A percentile compares a stretch with the other conserved stretches of the same genome.
Evolutionary conservation across 2,797 vertebrate genomes (phyloP).

Genomic region (Muraenolepis orangiensis): DNA sequence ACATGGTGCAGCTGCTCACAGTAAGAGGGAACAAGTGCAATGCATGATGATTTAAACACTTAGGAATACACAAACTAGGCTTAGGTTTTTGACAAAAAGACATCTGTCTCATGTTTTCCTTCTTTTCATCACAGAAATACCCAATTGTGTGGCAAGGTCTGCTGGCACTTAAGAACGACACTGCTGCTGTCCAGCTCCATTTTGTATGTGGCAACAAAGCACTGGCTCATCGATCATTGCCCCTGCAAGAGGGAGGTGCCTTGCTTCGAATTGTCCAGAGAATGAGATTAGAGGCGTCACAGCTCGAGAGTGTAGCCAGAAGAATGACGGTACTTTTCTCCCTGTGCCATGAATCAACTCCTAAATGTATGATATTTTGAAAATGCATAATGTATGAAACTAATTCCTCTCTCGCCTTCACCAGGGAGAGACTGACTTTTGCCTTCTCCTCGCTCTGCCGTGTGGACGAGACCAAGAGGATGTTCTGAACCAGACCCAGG

Average conservation of each 20-base stretch:
- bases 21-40: constrained; percentile 68
- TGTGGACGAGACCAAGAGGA: constrained; percentile 98
- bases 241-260: constrained; percentile 88
- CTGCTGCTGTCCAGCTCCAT: constrained; percentile 95
- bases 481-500: constrained; percentile 93
- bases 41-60: not conserved
- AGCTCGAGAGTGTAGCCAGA: constrained; percentile 92
- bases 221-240: constrained; percentile 91
- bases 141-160: constrained; percentile 99
- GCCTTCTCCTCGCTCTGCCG: constrained; percentile 92
- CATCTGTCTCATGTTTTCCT: not conserved
- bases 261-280: constrained; percentile 92
- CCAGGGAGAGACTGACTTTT: constrained; percentile 96
- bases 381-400: constrained; percentile 23
- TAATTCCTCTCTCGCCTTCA: not conserved
- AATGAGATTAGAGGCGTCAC: constrained; percentile 94
- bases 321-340: constrained; percentile 86
- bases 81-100: not conserved
- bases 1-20: constrained; percentile 93
- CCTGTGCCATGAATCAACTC: not conserved
- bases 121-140: constrained; percentile 82
- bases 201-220: constrained; percentile 97
- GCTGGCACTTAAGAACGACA: constrained; percentile 95
- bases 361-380: not conserved
- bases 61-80: not conserved